Evolutionary conservation across 2,797 vertebrate species (phyloP).

Genomic region (Emydoidea blandingii): DNA sequence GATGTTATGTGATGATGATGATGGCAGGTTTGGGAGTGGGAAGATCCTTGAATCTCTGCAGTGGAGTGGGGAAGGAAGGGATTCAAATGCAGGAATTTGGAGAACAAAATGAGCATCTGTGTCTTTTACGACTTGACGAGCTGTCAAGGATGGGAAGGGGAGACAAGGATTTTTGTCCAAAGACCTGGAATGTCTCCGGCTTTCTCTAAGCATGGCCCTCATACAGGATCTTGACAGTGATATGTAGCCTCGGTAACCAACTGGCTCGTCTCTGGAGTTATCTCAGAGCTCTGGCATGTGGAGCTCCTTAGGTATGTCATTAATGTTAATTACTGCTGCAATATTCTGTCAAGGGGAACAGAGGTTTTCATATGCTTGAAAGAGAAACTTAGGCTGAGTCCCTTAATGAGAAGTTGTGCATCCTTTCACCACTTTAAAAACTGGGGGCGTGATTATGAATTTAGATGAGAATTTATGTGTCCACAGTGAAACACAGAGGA

Average conservation of each 20-base stretch:
- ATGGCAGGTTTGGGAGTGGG: background rate
- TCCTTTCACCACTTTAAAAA: conserved; percentile 67
- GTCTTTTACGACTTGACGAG: background rate
- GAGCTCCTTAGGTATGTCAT: conserved; percentile 75
- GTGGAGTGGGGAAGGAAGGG: background rate
- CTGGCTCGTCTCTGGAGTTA: conserved; percentile 18
- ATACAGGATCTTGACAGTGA: background rate
- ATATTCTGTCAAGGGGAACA: conserved; percentile 37
- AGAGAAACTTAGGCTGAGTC: conserved; percentile 66
- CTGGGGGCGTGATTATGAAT: conserved; percentile 88
- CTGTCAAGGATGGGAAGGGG: background rate
- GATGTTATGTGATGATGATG: background rate
- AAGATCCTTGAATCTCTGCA: background rate
- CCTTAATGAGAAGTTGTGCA: conserved; percentile 78
- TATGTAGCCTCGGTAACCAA: background rate
- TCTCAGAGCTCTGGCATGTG: background rate
- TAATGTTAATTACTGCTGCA: conserved; percentile 83
- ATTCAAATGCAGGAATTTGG: rapidly evolving
- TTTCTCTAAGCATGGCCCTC: background rate
- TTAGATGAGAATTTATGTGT: conserved; percentile 89
- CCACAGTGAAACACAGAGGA: background rate
- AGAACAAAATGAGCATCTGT: background rate
- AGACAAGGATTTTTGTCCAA: background rate
- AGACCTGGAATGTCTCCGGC: background rate
- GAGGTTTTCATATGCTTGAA: conserved; percentile 67